Percentiles rank a stretch among this genome's conserved stretches.
Conservation (phyloP, 2,888 invertebrate genomes). For the Microchrysa polita region DNA sequence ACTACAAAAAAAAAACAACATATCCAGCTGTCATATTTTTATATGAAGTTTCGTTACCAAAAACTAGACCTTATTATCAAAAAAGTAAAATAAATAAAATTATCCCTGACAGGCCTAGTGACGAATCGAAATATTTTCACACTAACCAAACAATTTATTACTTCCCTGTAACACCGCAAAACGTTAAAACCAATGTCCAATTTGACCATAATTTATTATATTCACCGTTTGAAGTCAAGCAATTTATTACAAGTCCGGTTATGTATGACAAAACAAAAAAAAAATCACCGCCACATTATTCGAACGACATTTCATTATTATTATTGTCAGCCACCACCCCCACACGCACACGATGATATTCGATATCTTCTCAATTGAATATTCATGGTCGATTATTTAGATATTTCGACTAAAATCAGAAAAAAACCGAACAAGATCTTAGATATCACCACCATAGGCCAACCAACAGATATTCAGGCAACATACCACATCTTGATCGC, state of each 20-base stretch:
- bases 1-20: no score
- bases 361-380: slow-evolving; percentile 19
- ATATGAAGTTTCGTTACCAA: no score
- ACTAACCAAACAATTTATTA: no score
- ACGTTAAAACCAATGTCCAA: slow-evolving; percentile 6
- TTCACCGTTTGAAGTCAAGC: slow-evolving; percentile 1
- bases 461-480: no score
- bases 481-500: neutral
- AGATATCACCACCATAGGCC: slow-evolving; percentile 11
- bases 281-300: neutral
- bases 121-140: no score
- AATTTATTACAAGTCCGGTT: neutral
- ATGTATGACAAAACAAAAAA: slow-evolving; percentile 8
- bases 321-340: slow-evolving; percentile 25
- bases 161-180: neutral
- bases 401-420: slow-evolving; percentile 10
- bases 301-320: neutral
- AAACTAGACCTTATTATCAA: no score
- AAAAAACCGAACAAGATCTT: neutral
- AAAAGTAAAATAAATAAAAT: no score
- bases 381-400: slow-evolving; percentile 39
- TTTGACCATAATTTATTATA: slow-evolving; percentile 30
- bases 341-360: neutral
- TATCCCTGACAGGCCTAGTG: no score
- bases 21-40: no score